phyloP scores from a whole-genome alignment of 2,888 invertebrate genomes.

The Ectemnius lituratus region DNA sequence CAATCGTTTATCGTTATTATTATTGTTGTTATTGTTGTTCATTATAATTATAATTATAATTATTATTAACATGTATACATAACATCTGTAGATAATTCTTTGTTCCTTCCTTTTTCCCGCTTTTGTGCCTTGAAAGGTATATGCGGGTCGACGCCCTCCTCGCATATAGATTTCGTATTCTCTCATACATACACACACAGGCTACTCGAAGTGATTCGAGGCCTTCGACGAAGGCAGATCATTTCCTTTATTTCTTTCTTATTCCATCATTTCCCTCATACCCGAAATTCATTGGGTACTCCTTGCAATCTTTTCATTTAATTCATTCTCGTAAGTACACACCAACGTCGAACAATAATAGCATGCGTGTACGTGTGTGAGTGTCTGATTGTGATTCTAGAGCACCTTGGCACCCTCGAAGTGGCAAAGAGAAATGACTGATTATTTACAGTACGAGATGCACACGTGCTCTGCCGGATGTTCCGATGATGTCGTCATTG shows the following conservation, averaged over 20 bases:
- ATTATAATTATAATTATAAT: conserved; percentile 63
- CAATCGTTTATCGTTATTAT: conserved; percentile 18
- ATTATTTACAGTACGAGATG: conserved; percentile 61
- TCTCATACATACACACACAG: conserved; percentile 31
- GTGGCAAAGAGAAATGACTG: conserved; percentile 51
- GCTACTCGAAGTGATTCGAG: not conserved
- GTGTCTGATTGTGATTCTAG: not conserved
- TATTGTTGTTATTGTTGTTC: conserved; percentile 41
- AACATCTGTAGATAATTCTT: conserved; percentile 72
- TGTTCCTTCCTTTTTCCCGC: not conserved
- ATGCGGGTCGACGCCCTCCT: not conserved
- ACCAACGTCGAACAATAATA: conserved; percentile 29
- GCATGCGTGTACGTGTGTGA: conserved; percentile 7
- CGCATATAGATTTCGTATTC: conserved; percentile 7
- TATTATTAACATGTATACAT: conserved; percentile 74
- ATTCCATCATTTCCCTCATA: conserved; percentile 1
- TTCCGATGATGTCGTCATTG: not conserved
- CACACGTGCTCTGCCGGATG: conserved; percentile 24
- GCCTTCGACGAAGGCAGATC: conserved; percentile 55
- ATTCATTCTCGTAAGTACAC: no score
- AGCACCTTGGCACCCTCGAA: no score
- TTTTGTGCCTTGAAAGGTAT: conserved; percentile 69
- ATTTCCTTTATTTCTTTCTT: not conserved
- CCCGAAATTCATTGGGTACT: conserved; percentile 4
- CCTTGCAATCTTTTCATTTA: no score